These are phyloP conservation scores for Drosophila repleta DNA, from an alignment of 1,140 invertebrate species.

Conservation along the genomic window DNA sequence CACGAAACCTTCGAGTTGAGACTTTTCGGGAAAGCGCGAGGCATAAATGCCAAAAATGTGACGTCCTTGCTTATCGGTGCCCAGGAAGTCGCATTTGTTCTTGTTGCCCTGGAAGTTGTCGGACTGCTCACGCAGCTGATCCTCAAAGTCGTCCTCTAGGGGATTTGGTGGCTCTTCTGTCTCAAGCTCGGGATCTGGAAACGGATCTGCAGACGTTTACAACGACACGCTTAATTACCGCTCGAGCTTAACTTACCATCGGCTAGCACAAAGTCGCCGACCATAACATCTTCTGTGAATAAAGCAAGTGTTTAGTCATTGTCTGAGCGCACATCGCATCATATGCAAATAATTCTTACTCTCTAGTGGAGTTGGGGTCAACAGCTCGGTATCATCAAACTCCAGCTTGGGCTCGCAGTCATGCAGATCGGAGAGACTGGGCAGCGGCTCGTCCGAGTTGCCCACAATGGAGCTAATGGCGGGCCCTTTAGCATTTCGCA, in stretches of 20 bases:
- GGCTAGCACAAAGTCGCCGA: slow-evolving; percentile 77
- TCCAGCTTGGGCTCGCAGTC: slow-evolving; percentile 97
- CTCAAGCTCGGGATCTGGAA: slow-evolving; percentile 66
- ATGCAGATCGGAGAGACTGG: slow-evolving; percentile 95
- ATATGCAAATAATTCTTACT: slow-evolving; percentile 60
- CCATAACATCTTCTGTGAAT: slow-evolving; percentile 80
- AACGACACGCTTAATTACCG: background rate
- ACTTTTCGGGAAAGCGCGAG: slow-evolving; percentile 94
- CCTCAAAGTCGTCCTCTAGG: slow-evolving; percentile 81
- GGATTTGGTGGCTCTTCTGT: slow-evolving; percentile 71
- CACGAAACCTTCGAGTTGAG: slow-evolving; percentile 77
- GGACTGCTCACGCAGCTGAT: slow-evolving; percentile 78
- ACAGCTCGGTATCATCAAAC: slow-evolving; percentile 95
- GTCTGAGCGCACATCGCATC: slow-evolving; percentile 17
- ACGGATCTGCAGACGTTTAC: slow-evolving; percentile 45
- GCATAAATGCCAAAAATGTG: slow-evolving; percentile 98
- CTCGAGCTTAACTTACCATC: slow-evolving; percentile 60
- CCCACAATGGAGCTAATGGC: slow-evolving; percentile 81
- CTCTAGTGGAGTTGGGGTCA: slow-evolving; percentile 68
- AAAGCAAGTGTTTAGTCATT: slow-evolving; percentile 30
- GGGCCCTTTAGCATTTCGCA: slow-evolving; percentile 74
- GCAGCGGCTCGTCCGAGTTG: slow-evolving; percentile 92
- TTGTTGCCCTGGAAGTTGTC: slow-evolving; percentile 60
- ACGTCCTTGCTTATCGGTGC: slow-evolving; percentile 87
- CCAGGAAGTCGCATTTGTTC: slow-evolving; percentile 81